phyloP scores from a whole-genome alignment of 2,888 invertebrate species.

The Agrilus mali region DNA sequence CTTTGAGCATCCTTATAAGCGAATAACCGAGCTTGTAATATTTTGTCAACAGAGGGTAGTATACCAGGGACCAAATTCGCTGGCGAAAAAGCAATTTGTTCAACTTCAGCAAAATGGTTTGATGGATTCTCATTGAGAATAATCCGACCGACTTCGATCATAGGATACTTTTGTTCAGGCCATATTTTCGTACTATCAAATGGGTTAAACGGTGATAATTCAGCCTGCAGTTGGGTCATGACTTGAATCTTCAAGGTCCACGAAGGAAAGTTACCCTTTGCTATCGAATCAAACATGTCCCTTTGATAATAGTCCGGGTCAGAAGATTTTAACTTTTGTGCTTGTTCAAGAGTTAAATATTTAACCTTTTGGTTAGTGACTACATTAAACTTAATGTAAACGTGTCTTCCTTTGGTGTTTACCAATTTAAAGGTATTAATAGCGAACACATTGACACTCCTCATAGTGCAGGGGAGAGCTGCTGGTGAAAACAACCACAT shows the following conservation, averaged over 20 bases:
- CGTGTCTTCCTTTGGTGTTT: slow-evolving; percentile 53
- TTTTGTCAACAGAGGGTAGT: slow-evolving; percentile 84
- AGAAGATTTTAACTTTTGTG: slow-evolving; percentile 51
- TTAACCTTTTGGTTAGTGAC: slow-evolving; percentile 85
- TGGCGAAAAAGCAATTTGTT: slow-evolving; percentile 83
- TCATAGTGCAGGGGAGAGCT: slow-evolving; percentile 83
- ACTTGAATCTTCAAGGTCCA: slow-evolving; percentile 75
- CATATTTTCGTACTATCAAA: slow-evolving; percentile 91
- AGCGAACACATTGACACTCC: slow-evolving; percentile 68
- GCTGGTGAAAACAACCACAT: slow-evolving; percentile 80
- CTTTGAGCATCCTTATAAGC: slow-evolving; percentile 85
- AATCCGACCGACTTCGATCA: slow-evolving; percentile 78
- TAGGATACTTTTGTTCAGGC: slow-evolving; percentile 76
- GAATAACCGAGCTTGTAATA: slow-evolving; percentile 79
- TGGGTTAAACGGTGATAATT: slow-evolving; percentile 69
- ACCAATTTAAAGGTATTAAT: slow-evolving; percentile 86
- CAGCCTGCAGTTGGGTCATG: slow-evolving; percentile 81
- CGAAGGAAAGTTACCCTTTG: slow-evolving; percentile 53
- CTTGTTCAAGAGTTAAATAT: slow-evolving; percentile 56
- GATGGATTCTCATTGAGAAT: slow-evolving; percentile 77
- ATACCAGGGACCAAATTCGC: slow-evolving; percentile 84
- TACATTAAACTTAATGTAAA: slow-evolving; percentile 87
- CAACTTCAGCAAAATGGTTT: slow-evolving; percentile 89
- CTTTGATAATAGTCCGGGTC: slow-evolving; percentile 84
- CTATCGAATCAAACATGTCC: slow-evolving; percentile 84